These are phyloP conservation scores for Electrophaes corylata DNA, from an alignment of 2,888 invertebrate genomes.

Conservation along the genomic window DNA sequence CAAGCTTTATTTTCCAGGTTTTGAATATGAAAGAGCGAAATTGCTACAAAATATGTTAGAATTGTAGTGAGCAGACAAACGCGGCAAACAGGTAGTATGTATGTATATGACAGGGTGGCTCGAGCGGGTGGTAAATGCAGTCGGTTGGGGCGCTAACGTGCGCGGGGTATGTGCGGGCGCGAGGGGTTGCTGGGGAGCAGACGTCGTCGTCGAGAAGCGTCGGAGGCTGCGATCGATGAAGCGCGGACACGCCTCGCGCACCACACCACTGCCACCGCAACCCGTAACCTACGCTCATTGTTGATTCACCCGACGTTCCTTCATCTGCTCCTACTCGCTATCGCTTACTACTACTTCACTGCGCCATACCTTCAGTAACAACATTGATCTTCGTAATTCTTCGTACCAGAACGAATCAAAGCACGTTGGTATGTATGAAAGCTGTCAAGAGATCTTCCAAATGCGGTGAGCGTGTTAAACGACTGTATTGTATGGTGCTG, in stretches of 20 bases:
- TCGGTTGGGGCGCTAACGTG: constrained; percentile 82
- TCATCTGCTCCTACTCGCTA: constrained; percentile 40
- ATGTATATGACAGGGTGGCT: constrained; percentile 58
- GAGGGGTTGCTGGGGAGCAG: constrained; percentile 60
- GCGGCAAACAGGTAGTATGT: constrained; percentile 66
- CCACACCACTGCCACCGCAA: constrained; percentile 61
- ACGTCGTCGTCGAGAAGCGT: constrained; percentile 82
- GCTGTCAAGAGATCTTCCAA: constrained; percentile 75
- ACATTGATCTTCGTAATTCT: constrained; percentile 29
- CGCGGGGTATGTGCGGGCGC: constrained; percentile 55
- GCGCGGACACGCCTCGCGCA: constrained; percentile 84
- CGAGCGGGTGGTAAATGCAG: constrained; percentile 80
- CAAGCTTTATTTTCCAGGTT: constrained; percentile 48
- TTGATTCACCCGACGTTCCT: constrained; percentile 63
- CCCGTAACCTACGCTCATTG: constrained; percentile 68
- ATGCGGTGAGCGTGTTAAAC: constrained; percentile 81
- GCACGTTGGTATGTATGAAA: constrained; percentile 55
- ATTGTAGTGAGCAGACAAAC: constrained; percentile 52
- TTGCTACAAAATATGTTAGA: constrained; percentile 57
- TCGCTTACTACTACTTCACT: constrained; percentile 19
- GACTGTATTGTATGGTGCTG: constrained; percentile 77
- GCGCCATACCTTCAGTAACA: constrained; percentile 17
- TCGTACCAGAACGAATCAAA: constrained; percentile 51
- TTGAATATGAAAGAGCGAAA: constrained; percentile 43
- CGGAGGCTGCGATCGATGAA: constrained; percentile 84